Percentiles rank a stretch among this genome's conserved stretches.
These are phyloP conservation scores for Formica exsecta DNA, from an alignment of 1,140 invertebrate species.

Conservation along the genomic window DNA sequence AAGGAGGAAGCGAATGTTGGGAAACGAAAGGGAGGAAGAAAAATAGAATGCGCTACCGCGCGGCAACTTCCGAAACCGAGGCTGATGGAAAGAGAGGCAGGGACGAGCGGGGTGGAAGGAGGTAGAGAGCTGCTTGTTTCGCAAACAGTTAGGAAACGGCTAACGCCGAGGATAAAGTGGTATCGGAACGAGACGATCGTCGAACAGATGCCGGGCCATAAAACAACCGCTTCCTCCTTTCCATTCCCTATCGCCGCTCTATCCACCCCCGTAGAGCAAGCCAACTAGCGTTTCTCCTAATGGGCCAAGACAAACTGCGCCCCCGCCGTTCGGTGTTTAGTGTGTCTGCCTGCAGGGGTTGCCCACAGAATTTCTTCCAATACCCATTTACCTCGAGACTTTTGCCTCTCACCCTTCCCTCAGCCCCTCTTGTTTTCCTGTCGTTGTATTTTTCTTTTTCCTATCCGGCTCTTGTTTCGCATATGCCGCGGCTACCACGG, in stretches of 20 bases:
- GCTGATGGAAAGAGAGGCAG: slow-evolving; percentile 68
- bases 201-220: slow-evolving; percentile 87
- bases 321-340: slow-evolving; percentile 83
- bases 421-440: slow-evolving; percentile 38
- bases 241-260: slow-evolving; percentile 80
- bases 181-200: slow-evolving; percentile 87
- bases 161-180: slow-evolving; percentile 87
- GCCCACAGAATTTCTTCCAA: slow-evolving; percentile 80
- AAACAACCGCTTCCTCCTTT: slow-evolving; percentile 86
- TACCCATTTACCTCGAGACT: slow-evolving; percentile 79
- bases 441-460: slow-evolving; percentile 54
- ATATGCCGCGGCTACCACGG: slow-evolving; percentile 60
- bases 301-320: slow-evolving; percentile 87
- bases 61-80: slow-evolving; percentile 65
- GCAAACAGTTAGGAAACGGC: slow-evolving; percentile 86
- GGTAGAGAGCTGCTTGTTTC: slow-evolving; percentile 82
- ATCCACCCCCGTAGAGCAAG: slow-evolving; percentile 77
- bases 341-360: slow-evolving; percentile 78
- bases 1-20: slow-evolving; percentile 37
- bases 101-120: slow-evolving; percentile 60
- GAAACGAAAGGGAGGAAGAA: slow-evolving; percentile 31
- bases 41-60: slow-evolving; percentile 41
- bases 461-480: slow-evolving; percentile 64
- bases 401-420: slow-evolving; percentile 44
- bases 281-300: slow-evolving; percentile 86